Evolutionary conservation across 2,113 vertebrate species (phyloP), one percentile per base, ranked within the genome.

Genomic region (rabbit (Oryctolagus cuniculus)): DNA sequence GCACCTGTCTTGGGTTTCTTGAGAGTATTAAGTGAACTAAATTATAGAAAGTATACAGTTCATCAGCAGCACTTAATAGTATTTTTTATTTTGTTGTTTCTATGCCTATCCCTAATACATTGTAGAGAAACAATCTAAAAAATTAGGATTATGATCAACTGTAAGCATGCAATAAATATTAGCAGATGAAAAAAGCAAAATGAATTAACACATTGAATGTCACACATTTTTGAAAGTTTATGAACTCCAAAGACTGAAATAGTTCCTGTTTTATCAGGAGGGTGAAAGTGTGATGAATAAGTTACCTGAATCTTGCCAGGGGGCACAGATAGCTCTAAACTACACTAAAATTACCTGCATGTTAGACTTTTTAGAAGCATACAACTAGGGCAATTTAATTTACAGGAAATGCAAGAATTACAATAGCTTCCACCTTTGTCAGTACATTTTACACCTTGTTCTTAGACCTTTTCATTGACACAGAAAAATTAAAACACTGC

Each of bases 371-470:
- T 90, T 70, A 87, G 63, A 93, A 74, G 19, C 49, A 31, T 5
- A 70, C 49, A 90, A 72, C 31, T 34, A 84, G 92, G 90, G 80
- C 49, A 91, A 95, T 94, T 89, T 93, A 84, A 87, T 91, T 94
- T 95, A 80, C 36, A 94, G 17, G 66, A 93, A 92, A 15, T 81
- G 0, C 69, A 84, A 75, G 13, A 10, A 12, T 77, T 66, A 2
- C 17, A 49, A 36, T 55, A 93, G 38, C 38, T 94, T 96, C 58
- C 36, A 87, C 36, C 84, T 66, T 94, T 72, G 0, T 80, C 27
- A 61, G 29, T 75, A n/a, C 64, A 72, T 86, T 83, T 86, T 94
- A 82, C 80, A 83, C 34, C 21, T 67, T 72, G 31, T 63, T 82
- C 27, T 86, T 79, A 93, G 91, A 84, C 9, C 6, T 86, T 74